Evolutionary conservation across 2,113 vertebrate genomes (phyloP), one percentile per base, ranked within the genome.

Genomic region (Argyrosomus japonicus): DNA sequence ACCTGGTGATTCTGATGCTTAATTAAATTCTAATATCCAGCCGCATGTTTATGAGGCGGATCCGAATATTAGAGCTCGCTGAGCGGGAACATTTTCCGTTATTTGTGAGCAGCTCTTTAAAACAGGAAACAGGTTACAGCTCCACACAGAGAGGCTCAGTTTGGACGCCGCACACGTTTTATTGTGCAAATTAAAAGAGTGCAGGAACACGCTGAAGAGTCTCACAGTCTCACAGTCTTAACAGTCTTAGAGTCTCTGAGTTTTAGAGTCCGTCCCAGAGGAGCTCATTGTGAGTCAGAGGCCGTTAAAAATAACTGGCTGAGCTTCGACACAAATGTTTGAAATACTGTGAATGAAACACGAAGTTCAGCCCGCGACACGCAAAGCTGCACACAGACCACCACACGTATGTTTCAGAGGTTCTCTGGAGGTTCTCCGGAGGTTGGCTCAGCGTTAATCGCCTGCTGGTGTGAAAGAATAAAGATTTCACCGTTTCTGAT

Each of bases 121-220:
- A 85, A 84, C 79, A 89, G 84, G 84, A 90, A 89, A 50, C 68
- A 40, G 79, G 72, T 91, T 83, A 83, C 69, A 32, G 74, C 68
- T 74, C 48, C 53, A 73, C 45, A 92, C 87, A 89, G 84, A 84
- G 84, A 69, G 23, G 74, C 79, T 83, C 87, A 76, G 84, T 81
- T 60, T 76, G 32, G 32, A 62, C 4, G 32, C 65, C 48, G 67
- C 13, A 25, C 8, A 1, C 5, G 5, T 85, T 84, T 88, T 83
- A 89, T 58, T 70, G 73, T 68, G 61, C 76, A 65, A 74, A 75
- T 90, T 82, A 85, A 87, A 80, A 83, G 57, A 60, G 29, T 54
- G 75, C 85, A 72, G 82, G 57, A 77, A 63, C 45, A 53, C 32
- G 17, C 71, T 63, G 29, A 74, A 78, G 64, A 15, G 61, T 84